Base-by-base conservation (phyloP, 2,888 invertebrate species). In the Chamaedrilus cognettii region DNA sequence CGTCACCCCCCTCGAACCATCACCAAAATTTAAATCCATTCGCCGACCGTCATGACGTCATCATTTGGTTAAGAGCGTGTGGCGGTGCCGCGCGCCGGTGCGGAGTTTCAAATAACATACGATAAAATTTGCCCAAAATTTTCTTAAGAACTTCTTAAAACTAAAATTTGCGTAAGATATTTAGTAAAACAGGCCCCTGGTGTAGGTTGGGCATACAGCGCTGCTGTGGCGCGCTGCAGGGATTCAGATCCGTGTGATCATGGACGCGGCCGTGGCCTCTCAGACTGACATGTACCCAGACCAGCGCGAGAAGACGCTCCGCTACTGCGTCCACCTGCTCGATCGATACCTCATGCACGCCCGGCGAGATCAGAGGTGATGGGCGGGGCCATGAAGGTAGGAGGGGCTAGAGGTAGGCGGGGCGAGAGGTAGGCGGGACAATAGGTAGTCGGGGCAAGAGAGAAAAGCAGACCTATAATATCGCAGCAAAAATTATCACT, bases 221-320 rank as follows among this genome's bases (percentile, higher is more conserved):
- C 11, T 11, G 7, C 19, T 7, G 42, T 42, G 7, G 42, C 42
- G 7, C 19, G 19, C 7, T 11, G 11, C 19, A 42, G 69, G 72
- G 1, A 66, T 72, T 33, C 68, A 70, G 42, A 64, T 72, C 60
- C 58, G 58, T 11, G 58, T 62, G 30, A 65, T 72, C 49, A 70
- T 72, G 59, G 72, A 72, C 49, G 68, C 72, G 5, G 72, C 72
- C 7, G 34, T 66, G 3, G 57, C 68, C 3, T 68, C 68, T 3
- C 68, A 68, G 34, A 42, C 57, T 19, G 68, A 68, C 2, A 60
- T 66, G 19, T 66, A 63, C 60, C 57, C 72, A 3, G 72, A 72
- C n/a, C 50, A 52, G 26, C n/a, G 70, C 15, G 70, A 72, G 23
- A 70, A 70, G 62, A 70, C 68, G 11, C 34, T 70, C 1, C 49